A percentile compares a stretch with the other conserved stretches of the same genome.
Conservation (phyloP, 2,797 vertebrate genomes). For the Sardinella longiceps region DNA sequence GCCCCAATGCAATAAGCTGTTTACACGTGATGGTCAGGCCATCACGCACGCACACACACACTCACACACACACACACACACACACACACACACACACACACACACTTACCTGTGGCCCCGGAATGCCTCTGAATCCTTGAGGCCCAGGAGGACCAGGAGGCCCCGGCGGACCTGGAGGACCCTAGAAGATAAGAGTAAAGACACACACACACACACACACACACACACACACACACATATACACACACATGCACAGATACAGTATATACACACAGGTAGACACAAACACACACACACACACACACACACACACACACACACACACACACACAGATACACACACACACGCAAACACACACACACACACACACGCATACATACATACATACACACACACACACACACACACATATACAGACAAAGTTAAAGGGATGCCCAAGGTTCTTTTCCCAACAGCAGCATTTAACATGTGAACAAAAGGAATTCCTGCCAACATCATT, state of each 20-base stretch:
- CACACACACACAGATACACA: conserved; percentile 25
- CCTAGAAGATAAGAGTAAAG: too few species aligned
- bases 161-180: conserved; percentile 83
- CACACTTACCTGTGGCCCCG: conserved; percentile 85
- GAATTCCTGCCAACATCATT: too few species aligned
- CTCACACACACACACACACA: background rate
- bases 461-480: too few species aligned
- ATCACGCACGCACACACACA: conserved; percentile 2
- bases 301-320: conserved; percentile 15
- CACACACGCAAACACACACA: conserved; percentile 3
- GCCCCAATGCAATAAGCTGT: background rate
- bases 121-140: conserved; percentile 80
- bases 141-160: conserved; percentile 88
- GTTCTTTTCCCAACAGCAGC: too few species aligned
- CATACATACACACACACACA: background rate
- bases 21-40: background rate
- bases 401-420: background rate
- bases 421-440: too few species aligned
- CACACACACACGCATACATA: background rate
- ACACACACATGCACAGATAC: too few species aligned
- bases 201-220: too few species aligned
- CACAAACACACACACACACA: background rate
- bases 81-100: conserved; percentile 30
- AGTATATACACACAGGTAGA: background rate
- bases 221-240: background rate